Evolutionary conservation across 92 coral and sea anemone genomes (phyloP).

Genomic region (Ricordea florida): DNA sequence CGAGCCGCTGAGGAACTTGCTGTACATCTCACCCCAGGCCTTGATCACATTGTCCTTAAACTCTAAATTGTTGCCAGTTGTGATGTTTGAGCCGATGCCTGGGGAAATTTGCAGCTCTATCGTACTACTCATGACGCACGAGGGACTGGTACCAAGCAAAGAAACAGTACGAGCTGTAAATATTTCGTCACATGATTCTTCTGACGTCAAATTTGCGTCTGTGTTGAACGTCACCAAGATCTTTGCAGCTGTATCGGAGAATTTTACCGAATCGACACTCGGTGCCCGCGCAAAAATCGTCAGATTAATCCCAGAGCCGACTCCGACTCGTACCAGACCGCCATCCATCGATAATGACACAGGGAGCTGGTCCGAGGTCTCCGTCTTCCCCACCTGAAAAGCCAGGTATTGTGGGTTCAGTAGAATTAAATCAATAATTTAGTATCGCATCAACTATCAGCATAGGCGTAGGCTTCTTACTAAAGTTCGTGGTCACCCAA

Average conservation of each 20-base stretch:
- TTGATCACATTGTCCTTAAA: slow-evolving; percentile 29
- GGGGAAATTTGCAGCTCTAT: slow-evolving; percentile 17
- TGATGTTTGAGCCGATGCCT: background rate
- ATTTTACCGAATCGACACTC: background rate
- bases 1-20: slow-evolving; percentile 12
- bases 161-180: slow-evolving; percentile 2
- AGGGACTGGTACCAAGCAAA: slow-evolving; percentile 15
- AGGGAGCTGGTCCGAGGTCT: background rate
- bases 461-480: no score
- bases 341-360: slow-evolving; percentile 26
- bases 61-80: background rate
- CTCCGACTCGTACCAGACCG: background rate
- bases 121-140: background rate
- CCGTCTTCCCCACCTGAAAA: background rate
- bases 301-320: background rate
- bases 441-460: no score
- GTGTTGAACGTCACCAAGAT: slow-evolving; percentile 13
- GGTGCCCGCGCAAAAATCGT: slow-evolving; percentile 43
- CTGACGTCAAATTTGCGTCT: background rate
- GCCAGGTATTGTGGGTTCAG: background rate
- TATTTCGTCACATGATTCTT: slow-evolving; percentile 6
- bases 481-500: no score
- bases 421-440: no score
- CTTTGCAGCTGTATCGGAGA: slow-evolving; percentile 33
- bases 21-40: slow-evolving; percentile 2